Conservation (phyloP, 2,888 invertebrate species). For the Aleiodes testaceus region DNA sequence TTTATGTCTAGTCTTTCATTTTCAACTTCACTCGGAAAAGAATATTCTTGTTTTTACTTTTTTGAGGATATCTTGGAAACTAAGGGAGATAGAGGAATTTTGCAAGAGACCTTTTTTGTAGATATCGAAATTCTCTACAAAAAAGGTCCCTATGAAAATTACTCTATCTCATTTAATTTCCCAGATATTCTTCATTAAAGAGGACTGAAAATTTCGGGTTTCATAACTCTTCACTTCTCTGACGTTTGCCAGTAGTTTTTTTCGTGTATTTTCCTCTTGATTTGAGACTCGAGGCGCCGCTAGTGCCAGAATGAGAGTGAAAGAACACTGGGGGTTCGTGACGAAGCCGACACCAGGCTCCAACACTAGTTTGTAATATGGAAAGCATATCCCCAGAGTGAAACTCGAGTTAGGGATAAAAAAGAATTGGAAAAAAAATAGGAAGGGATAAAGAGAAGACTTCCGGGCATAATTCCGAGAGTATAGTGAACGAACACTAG, state of each 20-base stretch:
- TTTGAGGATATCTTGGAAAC: too few species aligned
- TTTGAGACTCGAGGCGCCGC: constrained; percentile 43
- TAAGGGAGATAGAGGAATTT: too few species aligned
- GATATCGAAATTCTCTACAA: too few species aligned
- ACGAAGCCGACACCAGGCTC: constrained; percentile 28
- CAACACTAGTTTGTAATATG: constrained; percentile 24
- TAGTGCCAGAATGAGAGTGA: constrained; percentile 33
- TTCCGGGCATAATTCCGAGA: constrained; percentile 71
- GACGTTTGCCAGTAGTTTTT: constrained; percentile 54
- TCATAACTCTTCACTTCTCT: constrained; percentile 69
- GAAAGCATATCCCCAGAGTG: constrained; percentile 6
- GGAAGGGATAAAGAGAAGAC: constrained; percentile 68
- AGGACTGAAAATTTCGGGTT: too few species aligned
- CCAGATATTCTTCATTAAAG: too few species aligned
- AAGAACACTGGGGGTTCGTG: constrained; percentile 24
- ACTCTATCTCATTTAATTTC: too few species aligned
- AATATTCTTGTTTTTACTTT: too few species aligned
- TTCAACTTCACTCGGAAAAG: constrained; percentile 43
- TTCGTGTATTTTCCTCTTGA: constrained; percentile 12
- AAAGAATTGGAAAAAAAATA: constrained; percentile 37
- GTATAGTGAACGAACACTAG: constrained; percentile 59
- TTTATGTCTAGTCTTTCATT: constrained; percentile 8
- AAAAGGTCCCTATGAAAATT: too few species aligned
- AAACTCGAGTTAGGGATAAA: constrained; percentile 20
- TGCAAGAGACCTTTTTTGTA: constrained; percentile 46